These are phyloP conservation scores for Malthinus seriepunctatus DNA, from an alignment of 2,888 invertebrate genomes.

Conservation along the genomic window DNA sequence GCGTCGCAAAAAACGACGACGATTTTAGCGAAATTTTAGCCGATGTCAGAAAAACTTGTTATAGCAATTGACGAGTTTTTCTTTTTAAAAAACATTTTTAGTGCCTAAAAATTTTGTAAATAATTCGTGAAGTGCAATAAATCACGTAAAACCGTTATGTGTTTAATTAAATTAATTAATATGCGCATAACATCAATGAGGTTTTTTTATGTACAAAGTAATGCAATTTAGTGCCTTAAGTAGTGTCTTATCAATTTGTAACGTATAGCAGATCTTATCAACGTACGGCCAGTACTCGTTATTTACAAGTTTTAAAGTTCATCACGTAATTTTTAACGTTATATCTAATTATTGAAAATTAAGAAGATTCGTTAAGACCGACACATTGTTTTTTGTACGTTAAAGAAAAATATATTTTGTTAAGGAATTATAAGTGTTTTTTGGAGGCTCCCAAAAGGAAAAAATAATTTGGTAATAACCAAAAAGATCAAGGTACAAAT, in stretches of 20 bases:
- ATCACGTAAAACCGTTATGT: conserved; percentile 9
- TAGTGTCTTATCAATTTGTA: conserved; percentile 22
- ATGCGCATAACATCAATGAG: conserved; percentile 7
- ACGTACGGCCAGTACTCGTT: conserved; percentile 21
- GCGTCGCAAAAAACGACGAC: conserved; percentile 68
- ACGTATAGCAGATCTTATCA: conserved; percentile 14
- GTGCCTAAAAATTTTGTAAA: conserved; percentile 19
- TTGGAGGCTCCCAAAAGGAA: too few species aligned
- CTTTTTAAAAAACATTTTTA: neutral
- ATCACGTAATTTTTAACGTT: conserved; percentile 9
- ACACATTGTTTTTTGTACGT: too few species aligned
- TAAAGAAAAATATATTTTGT: too few species aligned
- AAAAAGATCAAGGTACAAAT: too few species aligned
- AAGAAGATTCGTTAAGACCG: too few species aligned
- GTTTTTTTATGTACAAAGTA: conserved; percentile 23
- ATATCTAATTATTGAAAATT: too few species aligned
- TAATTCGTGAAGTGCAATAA: conserved; percentile 26
- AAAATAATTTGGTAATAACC: too few species aligned
- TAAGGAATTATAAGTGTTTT: too few species aligned
- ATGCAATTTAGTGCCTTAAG: conserved; percentile 24
- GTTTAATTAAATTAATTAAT: conserved; percentile 2
- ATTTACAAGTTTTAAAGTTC: conserved; percentile 14
- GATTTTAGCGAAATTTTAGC: conserved; percentile 89
- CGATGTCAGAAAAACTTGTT: conserved; percentile 85
- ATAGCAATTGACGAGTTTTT: conserved; percentile 60